phyloP scores from a whole-genome alignment of 2,888 invertebrate genomes.

The Scrobipalpa costella region DNA sequence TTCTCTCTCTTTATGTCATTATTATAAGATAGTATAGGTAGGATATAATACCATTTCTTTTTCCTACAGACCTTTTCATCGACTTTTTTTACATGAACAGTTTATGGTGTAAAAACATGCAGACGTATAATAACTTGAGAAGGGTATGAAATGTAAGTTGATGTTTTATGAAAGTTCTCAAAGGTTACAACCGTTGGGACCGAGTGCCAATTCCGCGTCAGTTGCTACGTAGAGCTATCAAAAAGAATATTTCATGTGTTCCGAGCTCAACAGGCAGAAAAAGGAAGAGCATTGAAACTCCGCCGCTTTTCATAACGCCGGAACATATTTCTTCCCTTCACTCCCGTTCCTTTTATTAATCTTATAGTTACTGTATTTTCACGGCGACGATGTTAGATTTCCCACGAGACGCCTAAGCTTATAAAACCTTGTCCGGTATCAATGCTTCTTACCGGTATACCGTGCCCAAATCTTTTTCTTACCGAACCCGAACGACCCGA shows the following conservation, averaged over 20 bases:
- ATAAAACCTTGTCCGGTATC: constrained; percentile 30
- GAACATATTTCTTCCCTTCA: background rate
- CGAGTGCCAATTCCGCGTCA: background rate
- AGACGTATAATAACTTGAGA: background rate
- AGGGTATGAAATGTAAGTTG: background rate
- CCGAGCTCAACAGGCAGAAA: constrained; percentile 14
- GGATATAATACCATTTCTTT: no score
- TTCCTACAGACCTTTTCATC: constrained; percentile 1
- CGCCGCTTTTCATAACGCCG: background rate
- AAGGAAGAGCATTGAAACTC: constrained; percentile 10
- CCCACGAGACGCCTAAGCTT: constrained; percentile 45
- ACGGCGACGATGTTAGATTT: constrained; percentile 48
- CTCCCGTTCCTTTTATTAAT: constrained; percentile 7
- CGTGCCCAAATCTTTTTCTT: no score
- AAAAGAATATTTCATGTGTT: constrained; percentile 20
- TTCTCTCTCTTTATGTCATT: no score
- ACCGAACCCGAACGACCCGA: no score
- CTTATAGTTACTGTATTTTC: constrained; percentile 34
- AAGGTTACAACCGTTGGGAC: constrained; percentile 10
- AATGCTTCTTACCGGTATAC: constrained; percentile 3
- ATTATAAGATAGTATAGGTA: no score
- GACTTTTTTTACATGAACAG: background rate
- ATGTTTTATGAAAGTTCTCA: background rate
- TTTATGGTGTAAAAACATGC: background rate
- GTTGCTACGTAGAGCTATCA: background rate